These are phyloP conservation scores for Chiloscyllium punctatum DNA, from an alignment of 2,797 vertebrate genomes.

Conservation along the genomic window DNA sequence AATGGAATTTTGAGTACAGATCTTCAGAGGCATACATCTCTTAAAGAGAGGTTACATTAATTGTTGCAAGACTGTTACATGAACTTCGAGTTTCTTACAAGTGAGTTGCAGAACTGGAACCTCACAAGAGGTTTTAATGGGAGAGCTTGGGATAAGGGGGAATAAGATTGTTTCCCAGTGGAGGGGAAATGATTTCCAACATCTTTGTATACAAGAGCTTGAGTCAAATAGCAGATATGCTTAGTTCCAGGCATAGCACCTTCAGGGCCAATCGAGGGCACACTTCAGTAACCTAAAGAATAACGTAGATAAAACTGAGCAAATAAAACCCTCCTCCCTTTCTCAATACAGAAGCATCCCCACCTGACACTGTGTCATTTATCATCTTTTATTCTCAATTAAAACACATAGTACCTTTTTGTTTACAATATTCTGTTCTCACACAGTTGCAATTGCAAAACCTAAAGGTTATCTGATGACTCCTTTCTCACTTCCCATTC, in stretches of 20 bases:
- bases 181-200: not conserved
- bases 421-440: not conserved
- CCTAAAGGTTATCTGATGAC: not conserved
- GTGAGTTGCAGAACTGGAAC: not conserved
- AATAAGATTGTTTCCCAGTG: not conserved
- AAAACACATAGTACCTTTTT: not conserved
- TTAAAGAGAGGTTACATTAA: not conserved
- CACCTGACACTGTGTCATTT: not conserved
- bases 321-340: not conserved
- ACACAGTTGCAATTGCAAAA: not conserved
- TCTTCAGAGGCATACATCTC: not conserved
- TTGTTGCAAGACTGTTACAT: not conserved
- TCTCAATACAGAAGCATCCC: not conserved
- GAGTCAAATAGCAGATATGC: not conserved
- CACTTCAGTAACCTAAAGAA: not conserved
- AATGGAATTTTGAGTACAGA: not conserved
- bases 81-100: not conserved
- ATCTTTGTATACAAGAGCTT: not conserved
- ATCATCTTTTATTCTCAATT: not conserved
- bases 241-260: too few species aligned
- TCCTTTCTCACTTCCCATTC: not conserved
- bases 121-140: not conserved
- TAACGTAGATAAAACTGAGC: not conserved
- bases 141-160: not conserved
- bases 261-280: too few species aligned